phyloP scores from a whole-genome alignment of 2,113 vertebrate species.

The Nothobranchius kuhntae region DNA sequence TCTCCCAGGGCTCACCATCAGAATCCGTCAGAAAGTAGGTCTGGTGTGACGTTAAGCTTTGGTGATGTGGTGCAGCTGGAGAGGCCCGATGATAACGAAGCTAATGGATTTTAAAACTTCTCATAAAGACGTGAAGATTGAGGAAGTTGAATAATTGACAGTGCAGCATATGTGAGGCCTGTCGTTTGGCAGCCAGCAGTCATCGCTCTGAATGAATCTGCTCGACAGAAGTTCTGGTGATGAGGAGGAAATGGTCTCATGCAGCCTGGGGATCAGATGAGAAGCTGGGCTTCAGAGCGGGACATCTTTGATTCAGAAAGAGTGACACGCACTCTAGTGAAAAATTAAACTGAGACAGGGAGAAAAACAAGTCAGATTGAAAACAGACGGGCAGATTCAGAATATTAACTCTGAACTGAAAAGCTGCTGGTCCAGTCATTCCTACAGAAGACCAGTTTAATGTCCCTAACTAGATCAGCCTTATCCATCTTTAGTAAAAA shows the following conservation, averaged over 20 bases:
- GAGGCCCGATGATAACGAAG: constrained; percentile 25
- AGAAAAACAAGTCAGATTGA: background rate
- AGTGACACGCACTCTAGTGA: background rate
- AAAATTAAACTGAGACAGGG: background rate
- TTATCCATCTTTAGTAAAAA: too few relatives aligned
- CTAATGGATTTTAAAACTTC: constrained; percentile 71
- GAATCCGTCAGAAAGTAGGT: constrained; percentile 24
- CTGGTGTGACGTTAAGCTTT: constrained; percentile 52
- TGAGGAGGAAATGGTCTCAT: background rate
- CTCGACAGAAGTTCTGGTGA: constrained; percentile 39
- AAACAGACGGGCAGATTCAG: background rate
- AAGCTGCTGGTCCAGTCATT: background rate
- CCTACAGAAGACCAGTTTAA: background rate
- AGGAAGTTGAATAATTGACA: constrained; percentile 73
- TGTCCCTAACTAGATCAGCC: background rate
- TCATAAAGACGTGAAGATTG: constrained; percentile 64
- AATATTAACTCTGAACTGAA: background rate
- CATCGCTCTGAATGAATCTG: constrained; percentile 46
- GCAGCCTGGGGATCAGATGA: constrained; percentile 32
- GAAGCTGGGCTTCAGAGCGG: constrained; percentile 1
- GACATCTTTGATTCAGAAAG: constrained; percentile 7
- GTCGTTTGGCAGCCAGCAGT: constrained; percentile 49
- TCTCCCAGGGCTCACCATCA: constrained; percentile 21
- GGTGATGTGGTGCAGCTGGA: constrained; percentile 68
- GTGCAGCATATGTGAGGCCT: constrained; percentile 58